phyloP scores from a whole-genome alignment of 2,888 invertebrate species.

The Euclidia mi region DNA sequence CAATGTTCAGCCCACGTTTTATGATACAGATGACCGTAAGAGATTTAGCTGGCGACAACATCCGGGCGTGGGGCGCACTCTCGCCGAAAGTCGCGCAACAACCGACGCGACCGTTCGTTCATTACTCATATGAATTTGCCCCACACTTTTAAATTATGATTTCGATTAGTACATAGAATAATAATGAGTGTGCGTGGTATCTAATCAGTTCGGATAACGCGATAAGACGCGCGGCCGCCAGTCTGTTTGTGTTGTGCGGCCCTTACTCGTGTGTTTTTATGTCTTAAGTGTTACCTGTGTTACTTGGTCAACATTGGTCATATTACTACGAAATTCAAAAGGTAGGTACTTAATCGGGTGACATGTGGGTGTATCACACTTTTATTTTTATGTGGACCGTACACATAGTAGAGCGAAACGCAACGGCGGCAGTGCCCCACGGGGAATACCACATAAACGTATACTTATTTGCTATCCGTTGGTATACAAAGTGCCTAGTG shows the following conservation, averaged over 20 bases:
- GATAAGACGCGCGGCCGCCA: conserved; percentile 72
- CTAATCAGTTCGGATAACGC: conserved; percentile 80
- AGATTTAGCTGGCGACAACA: conserved; percentile 7
- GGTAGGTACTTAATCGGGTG: conserved; percentile 36
- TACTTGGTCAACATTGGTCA: conserved; percentile 45
- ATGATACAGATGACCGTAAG: conserved; percentile 2
- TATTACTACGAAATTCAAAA: conserved; percentile 31
- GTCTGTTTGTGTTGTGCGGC: conserved; percentile 72
- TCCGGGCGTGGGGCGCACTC: conserved; percentile 16
- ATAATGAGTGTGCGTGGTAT: conserved; percentile 80
- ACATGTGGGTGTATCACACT: neutral
- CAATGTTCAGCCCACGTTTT: too few species aligned
- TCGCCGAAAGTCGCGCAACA: conserved; percentile 37
- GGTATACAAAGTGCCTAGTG: too few species aligned
- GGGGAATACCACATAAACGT: too few species aligned
- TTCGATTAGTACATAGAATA: conserved; percentile 76
- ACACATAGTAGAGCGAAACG: neutral
- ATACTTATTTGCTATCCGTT: too few species aligned
- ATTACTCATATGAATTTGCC: conserved; percentile 49
- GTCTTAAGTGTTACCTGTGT: conserved; percentile 28
- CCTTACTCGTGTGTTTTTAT: conserved; percentile 59
- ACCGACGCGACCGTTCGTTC: conserved; percentile 24
- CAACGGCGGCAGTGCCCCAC: neutral
- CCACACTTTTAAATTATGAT: conserved; percentile 65
- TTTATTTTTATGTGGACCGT: neutral